These are phyloP conservation scores for Cercocebus atys DNA, from an alignment of 2,113 vertebrate genomes.

Conservation along the genomic window DNA sequence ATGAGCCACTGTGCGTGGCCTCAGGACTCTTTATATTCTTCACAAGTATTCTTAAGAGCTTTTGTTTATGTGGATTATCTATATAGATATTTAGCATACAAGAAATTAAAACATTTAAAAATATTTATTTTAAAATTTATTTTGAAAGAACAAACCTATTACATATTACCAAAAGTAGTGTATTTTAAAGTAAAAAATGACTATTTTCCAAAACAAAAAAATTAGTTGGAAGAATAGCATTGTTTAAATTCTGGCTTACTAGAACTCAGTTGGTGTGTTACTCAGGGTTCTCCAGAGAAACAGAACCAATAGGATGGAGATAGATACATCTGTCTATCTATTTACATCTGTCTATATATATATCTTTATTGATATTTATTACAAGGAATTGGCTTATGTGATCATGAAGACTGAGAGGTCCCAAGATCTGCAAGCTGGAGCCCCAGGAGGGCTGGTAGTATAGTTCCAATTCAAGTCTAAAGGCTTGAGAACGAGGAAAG, in stretches of 20 bases:
- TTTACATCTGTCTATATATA: no score
- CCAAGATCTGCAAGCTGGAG: background rate
- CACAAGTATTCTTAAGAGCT: background rate
- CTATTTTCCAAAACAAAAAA: conserved; percentile 7
- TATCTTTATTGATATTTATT: background rate
- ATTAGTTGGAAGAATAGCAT: background rate
- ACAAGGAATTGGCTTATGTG: background rate
- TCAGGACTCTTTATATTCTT: background rate
- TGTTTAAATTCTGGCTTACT: background rate
- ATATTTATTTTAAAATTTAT: background rate
- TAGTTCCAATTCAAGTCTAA: background rate
- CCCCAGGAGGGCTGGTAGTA: background rate
- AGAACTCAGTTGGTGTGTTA: background rate
- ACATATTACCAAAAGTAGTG: background rate
- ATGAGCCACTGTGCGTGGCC: no score
- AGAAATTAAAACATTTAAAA: conserved; percentile 17
- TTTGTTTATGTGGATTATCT: background rate
- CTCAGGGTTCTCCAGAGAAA: conserved; percentile 1
- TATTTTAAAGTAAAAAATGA: conserved; percentile 35
- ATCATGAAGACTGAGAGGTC: background rate
- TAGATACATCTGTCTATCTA: background rate
- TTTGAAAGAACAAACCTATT: background rate
- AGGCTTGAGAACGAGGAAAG: background rate
- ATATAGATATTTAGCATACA: background rate
- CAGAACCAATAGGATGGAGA: background rate